A percentile compares a stretch with the other conserved stretches of the same genome.
These are phyloP conservation scores for Drosophila atroscutellata DNA, from an alignment of 2,888 invertebrate species.

Conservation along the genomic window DNA sequence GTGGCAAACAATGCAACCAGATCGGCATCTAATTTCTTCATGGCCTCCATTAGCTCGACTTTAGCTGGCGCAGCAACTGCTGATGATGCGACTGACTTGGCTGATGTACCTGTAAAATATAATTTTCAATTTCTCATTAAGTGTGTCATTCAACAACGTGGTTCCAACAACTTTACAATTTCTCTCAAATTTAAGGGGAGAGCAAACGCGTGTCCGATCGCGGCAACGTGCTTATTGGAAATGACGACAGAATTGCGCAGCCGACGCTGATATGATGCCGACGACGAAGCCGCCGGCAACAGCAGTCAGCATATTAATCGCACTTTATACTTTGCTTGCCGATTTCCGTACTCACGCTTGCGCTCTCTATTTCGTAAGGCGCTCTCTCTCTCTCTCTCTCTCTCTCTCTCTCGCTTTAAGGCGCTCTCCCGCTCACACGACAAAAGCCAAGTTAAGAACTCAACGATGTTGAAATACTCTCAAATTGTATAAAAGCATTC, in stretches of 20 bases:
- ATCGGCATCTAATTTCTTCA: slow-evolving; percentile 82
- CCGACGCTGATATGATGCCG: slow-evolving; percentile 13
- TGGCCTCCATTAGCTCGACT: slow-evolving; percentile 82
- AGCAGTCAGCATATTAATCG: slow-evolving; percentile 56
- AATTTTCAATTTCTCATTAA: slow-evolving; percentile 6
- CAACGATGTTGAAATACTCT: slow-evolving; percentile 50
- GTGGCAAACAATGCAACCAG: slow-evolving; percentile 80
- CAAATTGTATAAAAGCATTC: not conserved
- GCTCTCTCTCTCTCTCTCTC: slow-evolving; percentile 34
- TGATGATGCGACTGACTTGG: slow-evolving; percentile 36
- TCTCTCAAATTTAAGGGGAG: not conserved
- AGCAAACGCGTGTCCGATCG: slow-evolving; percentile 51
- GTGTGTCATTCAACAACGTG: slow-evolving; percentile 6
- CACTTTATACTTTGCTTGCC: slow-evolving; percentile 61
- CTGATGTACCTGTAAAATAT: slow-evolving; percentile 50
- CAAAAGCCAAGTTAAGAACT: slow-evolving; percentile 1
- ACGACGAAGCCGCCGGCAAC: slow-evolving; percentile 38
- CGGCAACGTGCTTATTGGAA: slow-evolving; percentile 67
- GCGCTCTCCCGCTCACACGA: slow-evolving; percentile 17
- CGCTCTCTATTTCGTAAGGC: slow-evolving; percentile 8
- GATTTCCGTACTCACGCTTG: slow-evolving; percentile 23
- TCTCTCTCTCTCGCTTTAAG: slow-evolving; percentile 19
- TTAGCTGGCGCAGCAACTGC: slow-evolving; percentile 58
- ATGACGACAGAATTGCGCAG: slow-evolving; percentile 33
- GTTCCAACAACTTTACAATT: slow-evolving; percentile 45